Base-by-base conservation (phyloP, 2,888 invertebrate genomes). In the Acanthopleura granulata region DNA sequence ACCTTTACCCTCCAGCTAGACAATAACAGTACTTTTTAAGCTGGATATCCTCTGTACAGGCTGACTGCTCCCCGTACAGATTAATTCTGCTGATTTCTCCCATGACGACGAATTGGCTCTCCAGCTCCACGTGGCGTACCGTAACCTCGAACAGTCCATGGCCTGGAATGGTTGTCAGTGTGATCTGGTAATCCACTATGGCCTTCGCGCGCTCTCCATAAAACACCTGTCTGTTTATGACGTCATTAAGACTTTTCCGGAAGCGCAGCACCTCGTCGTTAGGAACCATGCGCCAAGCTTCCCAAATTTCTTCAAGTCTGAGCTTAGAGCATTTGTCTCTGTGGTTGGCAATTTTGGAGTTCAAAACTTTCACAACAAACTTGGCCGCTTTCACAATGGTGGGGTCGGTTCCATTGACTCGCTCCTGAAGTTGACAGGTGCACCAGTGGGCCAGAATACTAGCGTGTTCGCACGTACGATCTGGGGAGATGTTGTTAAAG, bases 361-460 rank as follows among this genome's bases (percentile, higher is more conserved):
- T 96, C 61, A 97, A 92, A 78, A 93, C 91, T 11, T 91, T 87
- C 0, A 96, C 92, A 40, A 95, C 90, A 80, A 93, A 93, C 0
- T 91, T 86, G 0, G 94, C 84, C 49, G 93, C 94, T 62, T 93
- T 91, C 11, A 91, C 87, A 0, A 94, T 94, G 14, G 91, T 87
- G 0, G 89, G 83, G 80, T 93, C 93, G 49, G 92, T 91, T 0
- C 91, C 90, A 0, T 92, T 87, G 25, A 95, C 86, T 80, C 93
- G 92, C 72, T 91, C 91, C 74, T 93, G 93, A 76, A 93, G 93
- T 85, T 95, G 94, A 82, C 97, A 97, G 29, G 96, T 95, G 89
- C 97, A 97, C 95, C 95, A 97, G 88, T 96, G 95, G 27, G 94
- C 93, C 0, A 94, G 93, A 76, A 97, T 95, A 0, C 92, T 93